Evolutionary conservation across 2,113 vertebrate species (phyloP), one percentile per base, ranked within the genome.

Genomic region (Corythornis vintsioides): DNA sequence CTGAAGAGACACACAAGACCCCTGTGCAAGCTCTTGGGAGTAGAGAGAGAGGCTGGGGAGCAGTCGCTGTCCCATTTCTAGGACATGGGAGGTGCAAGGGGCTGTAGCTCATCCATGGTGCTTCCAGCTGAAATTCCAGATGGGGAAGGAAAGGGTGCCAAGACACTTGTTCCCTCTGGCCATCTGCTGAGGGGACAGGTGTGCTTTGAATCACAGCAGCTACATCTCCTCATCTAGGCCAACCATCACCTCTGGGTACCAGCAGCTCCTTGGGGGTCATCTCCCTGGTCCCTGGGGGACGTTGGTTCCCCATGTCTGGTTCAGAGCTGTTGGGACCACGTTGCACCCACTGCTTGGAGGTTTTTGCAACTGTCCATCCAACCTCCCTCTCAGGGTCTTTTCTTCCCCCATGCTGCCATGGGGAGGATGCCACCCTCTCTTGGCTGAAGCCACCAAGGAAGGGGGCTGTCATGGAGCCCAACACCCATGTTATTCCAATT

Each of bases 401-500:
- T 71, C 43, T 47, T 33, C 15, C 26, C 25, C 11, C 17, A 20
- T 11, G 1, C 31, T 22, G 25, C 56, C 10, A 2, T 17, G n/a
- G n/a, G 63, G 26, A 56, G 31, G 48, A 48, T 15, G 11, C 80
- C 69, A 63, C 33, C 61, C 8, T 48, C 47, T 63, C 55, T 43
- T 38, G 64, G 22, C 20, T 26, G 31, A 64, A 76, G 70, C 48
- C 50, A 29, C 50, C 3, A 1, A 38, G 56, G 48, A 50, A 50
- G 35, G 48, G 35, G 11, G 14, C 35, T 2, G 0, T 21, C 35
- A 15, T 1, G 1, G 75, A 25, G 55, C 48, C 55, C 5, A 3
- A 38, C 26, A 33, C 17, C 21, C 57, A 2, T 5, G 25, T 59
- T 24, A 48, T 31, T 61, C 72, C 29, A 56, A 56, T 73, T 42